Percentiles rank a stretch among this genome's conserved stretches.
Conservation (phyloP, 2,888 invertebrate genomes). For the Trichogramma evanescens region DNA sequence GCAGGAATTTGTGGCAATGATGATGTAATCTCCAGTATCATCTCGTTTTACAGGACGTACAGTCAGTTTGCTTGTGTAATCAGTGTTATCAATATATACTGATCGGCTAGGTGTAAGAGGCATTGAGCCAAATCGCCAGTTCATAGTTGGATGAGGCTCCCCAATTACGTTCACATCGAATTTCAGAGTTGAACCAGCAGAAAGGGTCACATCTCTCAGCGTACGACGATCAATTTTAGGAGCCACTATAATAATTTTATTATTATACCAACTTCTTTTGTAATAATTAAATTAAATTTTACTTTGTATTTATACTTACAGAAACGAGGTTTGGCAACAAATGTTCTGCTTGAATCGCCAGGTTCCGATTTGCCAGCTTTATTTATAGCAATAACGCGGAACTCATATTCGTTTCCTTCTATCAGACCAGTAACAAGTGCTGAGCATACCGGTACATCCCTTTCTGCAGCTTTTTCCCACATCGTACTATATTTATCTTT, state of each 20-base stretch:
- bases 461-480: conserved; percentile 89
- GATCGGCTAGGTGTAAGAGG: conserved; percentile 65
- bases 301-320: conserved; percentile 46
- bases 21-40: conserved; percentile 81
- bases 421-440: conserved; percentile 84
- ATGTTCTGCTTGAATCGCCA: conserved; percentile 78
- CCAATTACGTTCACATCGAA: conserved; percentile 90
- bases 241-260: conserved; percentile 57
- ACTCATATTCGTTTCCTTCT: conserved; percentile 95
- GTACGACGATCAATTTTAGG: conserved; percentile 94
- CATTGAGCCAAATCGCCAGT: conserved; percentile 84
- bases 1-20: conserved; percentile 79
- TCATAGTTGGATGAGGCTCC: conserved; percentile 89
- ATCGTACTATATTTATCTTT: conserved; percentile 85
- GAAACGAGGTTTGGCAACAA: conserved; percentile 79
- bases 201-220: conserved; percentile 81
- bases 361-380: conserved; percentile 91
- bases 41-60: conserved; percentile 73
- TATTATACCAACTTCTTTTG: background rate
- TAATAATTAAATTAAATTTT: background rate
- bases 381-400: conserved; percentile 91
- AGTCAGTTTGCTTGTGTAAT: conserved; percentile 81
- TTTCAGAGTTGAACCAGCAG: conserved; percentile 87
- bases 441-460: conserved; percentile 63
- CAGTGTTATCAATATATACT: conserved; percentile 73